These are phyloP conservation scores for Anabacerthia variegaticeps DNA, from an alignment of 2,797 vertebrate species.

Conservation along the genomic window DNA sequence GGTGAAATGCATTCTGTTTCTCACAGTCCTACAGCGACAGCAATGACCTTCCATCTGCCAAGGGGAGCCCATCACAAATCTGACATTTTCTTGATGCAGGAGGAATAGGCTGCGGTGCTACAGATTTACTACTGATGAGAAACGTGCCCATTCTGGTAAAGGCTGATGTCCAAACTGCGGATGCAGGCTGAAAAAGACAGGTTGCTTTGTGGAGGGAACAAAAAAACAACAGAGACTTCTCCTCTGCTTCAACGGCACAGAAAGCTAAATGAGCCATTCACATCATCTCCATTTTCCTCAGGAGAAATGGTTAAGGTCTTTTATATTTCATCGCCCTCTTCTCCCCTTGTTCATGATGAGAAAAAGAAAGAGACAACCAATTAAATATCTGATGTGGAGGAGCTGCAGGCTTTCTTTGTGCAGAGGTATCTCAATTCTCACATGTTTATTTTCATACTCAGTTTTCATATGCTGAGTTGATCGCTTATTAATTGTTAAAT, in stretches of 20 bases:
- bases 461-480: neutral
- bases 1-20: neutral
- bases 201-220: neutral
- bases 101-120: fast-evolving
- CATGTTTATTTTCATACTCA: neutral
- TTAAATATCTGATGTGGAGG: neutral
- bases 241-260: neutral
- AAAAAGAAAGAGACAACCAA: neutral
- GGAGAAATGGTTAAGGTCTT: neutral
- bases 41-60: neutral
- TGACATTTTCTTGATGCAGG: neutral
- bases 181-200: neutral
- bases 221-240: neutral
- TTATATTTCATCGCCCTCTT: neutral
- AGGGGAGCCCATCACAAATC: neutral
- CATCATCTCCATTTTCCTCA: neutral
- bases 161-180: neutral
- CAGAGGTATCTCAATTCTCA: neutral
- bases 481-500: constrained; percentile 49
- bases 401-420: constrained; percentile 21
- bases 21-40: neutral
- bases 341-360: neutral
- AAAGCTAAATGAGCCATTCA: neutral
- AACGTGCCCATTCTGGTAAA: neutral
- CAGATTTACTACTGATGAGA: neutral